Evolutionary conservation across 2,888 invertebrate species (phyloP).

Genomic region (Himalopsyche anomala): DNA sequence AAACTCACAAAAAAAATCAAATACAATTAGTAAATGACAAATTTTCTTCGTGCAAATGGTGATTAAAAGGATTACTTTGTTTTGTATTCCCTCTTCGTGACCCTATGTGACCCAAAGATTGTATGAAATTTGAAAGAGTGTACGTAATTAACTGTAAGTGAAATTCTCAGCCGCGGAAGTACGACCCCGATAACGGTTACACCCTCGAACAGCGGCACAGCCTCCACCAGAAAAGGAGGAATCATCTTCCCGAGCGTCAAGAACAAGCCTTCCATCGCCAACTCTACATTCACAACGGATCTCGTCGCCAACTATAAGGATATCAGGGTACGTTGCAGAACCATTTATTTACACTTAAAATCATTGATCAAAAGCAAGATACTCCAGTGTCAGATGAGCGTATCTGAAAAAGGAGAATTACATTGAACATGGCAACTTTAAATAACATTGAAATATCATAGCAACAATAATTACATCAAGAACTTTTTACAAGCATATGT

Average conservation of each 20-base stretch:
- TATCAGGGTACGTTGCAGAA: constrained; percentile 84
- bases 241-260: constrained; percentile 94
- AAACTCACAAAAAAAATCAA: too few relatives aligned
- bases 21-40: too few relatives aligned
- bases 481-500: too few relatives aligned
- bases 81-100: neutral
- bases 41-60: too few relatives aligned
- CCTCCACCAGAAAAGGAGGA: constrained; percentile 82
- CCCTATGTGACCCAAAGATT: neutral
- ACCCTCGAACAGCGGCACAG: constrained; percentile 67
- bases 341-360: too few relatives aligned
- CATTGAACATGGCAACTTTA: too few relatives aligned
- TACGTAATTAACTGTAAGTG: constrained; percentile 36
- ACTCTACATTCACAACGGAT: constrained; percentile 89
- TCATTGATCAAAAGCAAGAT: too few relatives aligned
- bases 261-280: constrained; percentile 90
- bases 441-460: too few relatives aligned
- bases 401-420: too few relatives aligned
- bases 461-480: too few relatives aligned
- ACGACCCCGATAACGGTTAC: constrained; percentile 73
- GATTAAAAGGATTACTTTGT: too few relatives aligned
- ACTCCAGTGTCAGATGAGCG: too few relatives aligned
- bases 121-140: constrained; percentile 65
- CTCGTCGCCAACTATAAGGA: constrained; percentile 86
- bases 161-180: constrained; percentile 70